Evolutionary conservation across 64 coral and sea anemone genomes (phyloP).

Genomic region (Montipora cactus): DNA sequence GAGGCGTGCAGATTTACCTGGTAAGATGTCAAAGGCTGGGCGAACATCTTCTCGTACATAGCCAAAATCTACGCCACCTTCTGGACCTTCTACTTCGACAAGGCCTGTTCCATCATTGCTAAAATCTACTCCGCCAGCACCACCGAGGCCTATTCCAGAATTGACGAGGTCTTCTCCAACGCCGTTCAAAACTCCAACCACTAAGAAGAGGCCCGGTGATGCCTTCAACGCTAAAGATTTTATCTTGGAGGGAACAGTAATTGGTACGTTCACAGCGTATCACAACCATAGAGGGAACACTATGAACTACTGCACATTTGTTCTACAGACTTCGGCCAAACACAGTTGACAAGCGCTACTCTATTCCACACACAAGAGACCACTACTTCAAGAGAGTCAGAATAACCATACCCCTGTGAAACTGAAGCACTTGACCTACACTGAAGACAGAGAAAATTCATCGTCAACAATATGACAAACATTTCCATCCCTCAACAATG

Average conservation of each 20-base stretch:
- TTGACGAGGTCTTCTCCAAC: slow-evolving; percentile 37
- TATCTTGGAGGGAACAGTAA: slow-evolving; percentile 40
- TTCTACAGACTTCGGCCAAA: slow-evolving; percentile 57
- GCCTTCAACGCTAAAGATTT: slow-evolving; percentile 46
- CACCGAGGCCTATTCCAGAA: slow-evolving; percentile 43
- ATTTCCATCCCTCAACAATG: slow-evolving; percentile 69
- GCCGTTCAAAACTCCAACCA: slow-evolving; percentile 28
- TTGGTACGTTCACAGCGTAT: slow-evolving; percentile 74
- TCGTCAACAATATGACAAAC: slow-evolving; percentile 70
- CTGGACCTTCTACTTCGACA: background rate
- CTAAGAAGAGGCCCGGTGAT: slow-evolving; percentile 14
- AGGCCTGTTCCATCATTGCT: slow-evolving; percentile 2
- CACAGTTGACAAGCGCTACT: slow-evolving; percentile 58
- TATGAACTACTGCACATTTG: slow-evolving; percentile 62
- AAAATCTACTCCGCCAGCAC: slow-evolving; percentile 10
- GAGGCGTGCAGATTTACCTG: background rate
- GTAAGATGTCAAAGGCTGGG: background rate
- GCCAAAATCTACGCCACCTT: slow-evolving; percentile 2
- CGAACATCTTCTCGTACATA: background rate
- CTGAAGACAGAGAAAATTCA: slow-evolving; percentile 56
- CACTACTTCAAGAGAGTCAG: slow-evolving; percentile 61
- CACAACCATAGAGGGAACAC: slow-evolving; percentile 58
- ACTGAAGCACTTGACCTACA: slow-evolving; percentile 63
- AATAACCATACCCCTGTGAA: slow-evolving; percentile 61
- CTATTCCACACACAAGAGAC: slow-evolving; percentile 73